Evolutionary conservation across 2,797 vertebrate species (phyloP), one percentile per base, ranked within the genome.

Genomic region (Macrochelys suwanniensis): DNA sequence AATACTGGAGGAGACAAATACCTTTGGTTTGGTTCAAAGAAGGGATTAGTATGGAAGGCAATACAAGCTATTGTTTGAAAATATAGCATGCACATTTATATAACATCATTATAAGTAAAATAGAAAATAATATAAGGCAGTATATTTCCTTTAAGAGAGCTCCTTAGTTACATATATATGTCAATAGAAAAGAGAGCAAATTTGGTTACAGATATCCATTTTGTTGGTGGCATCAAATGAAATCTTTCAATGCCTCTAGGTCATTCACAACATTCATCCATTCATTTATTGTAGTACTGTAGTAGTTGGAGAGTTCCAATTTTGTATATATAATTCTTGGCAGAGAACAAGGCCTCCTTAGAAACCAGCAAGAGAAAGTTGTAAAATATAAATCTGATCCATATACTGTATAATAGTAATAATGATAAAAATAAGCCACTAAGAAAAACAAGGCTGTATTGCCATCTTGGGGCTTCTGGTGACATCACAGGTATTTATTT

Each of bases 401-500:
- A 4, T 59, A 49, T 51, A 77, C 53, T 71, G 57, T 53, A 91
- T 83, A 76, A 76, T 68, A 71, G 53, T 86, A 25, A 94, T 31
- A 89, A 85, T 71, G 83, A 61, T n/a, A 76, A 15, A 77, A 90
- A 85, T 50, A 91, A 94, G 71, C 42, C 93, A 61, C 50, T 81
- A 83, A 94, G 93, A 83, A 96, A 96, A 96, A 88, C 88, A 96
- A 94, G 87, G 81, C 95, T 96, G 91, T 74, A 92, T 97, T 97
- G 96, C 97, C 97, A 96, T 96, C 96, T 96, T 96, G 96, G 97
- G 96, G 93, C 93, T 94, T 94, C 71, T 96, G 47, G 77, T 77
- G 92, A 97, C 96, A 96, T 94, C 95, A 94, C 96, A 97, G 77
- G 81, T 85, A 74, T 89, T 89, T 89, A 54, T 68, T n/a, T 47